phyloP scores from a whole-genome alignment of 92 coral and sea anemone species.

The Anthopleura xanthogrammica region DNA sequence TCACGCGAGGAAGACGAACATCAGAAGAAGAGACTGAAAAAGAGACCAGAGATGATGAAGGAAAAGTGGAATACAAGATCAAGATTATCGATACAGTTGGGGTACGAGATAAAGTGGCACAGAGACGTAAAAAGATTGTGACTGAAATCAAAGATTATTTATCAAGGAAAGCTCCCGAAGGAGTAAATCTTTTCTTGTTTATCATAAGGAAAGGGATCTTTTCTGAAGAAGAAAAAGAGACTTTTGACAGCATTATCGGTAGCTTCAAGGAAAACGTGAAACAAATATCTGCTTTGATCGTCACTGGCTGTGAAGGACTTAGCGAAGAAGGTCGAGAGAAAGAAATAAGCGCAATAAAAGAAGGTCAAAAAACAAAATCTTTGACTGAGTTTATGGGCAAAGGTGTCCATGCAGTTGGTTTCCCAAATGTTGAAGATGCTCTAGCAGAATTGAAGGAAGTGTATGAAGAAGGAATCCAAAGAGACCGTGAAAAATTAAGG shows the following conservation, averaged over 20 bases:
- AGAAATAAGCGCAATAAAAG: not conserved
- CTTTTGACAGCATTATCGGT: not conserved
- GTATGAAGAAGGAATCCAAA: slow-evolving; percentile 4
- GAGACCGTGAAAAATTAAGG: not conserved
- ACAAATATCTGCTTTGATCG: not conserved
- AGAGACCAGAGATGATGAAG: not conserved
- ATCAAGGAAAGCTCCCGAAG: not conserved
- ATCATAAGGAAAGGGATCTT: not conserved
- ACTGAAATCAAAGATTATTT: not conserved
- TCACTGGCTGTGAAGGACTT: slow-evolving; percentile 13
- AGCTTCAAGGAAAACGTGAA: not conserved
- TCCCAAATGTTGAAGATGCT: not conserved
- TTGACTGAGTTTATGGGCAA: slow-evolving; percentile 10
- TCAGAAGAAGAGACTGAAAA: not conserved
- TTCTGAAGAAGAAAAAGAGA: not conserved
- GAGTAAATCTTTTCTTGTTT: not conserved
- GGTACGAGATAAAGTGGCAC: not conserved
- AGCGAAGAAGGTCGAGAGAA: not conserved
- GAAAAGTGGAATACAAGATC: not conserved
- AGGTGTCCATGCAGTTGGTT: slow-evolving; percentile 8
- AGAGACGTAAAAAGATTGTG: not conserved
- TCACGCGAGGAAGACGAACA: not conserved
- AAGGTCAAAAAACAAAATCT: not conserved
- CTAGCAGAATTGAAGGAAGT: not conserved
- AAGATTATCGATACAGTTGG: slow-evolving; percentile 10